These are phyloP conservation scores for Belgica antarctica DNA, from an alignment of 2,888 invertebrate species.

Conservation along the genomic window DNA sequence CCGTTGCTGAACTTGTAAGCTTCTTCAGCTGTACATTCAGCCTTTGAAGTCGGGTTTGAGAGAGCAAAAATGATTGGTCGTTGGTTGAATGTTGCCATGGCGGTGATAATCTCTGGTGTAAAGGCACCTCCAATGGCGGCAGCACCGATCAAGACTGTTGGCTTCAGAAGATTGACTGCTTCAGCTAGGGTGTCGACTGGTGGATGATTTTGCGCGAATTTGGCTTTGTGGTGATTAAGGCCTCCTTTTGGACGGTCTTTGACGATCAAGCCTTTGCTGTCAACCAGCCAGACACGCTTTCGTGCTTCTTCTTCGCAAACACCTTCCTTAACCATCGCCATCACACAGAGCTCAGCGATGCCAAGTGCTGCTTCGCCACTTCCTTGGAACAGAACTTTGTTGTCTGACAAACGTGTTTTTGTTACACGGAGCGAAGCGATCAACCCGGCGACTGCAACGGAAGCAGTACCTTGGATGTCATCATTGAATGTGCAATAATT, in stretches of 20 bases:
- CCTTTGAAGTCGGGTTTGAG: conserved; percentile 96
- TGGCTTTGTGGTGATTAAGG: conserved; percentile 72
- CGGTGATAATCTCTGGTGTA: conserved; percentile 76
- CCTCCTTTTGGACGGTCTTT: conserved; percentile 81
- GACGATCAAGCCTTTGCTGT: conserved; percentile 91
- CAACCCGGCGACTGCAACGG: conserved; percentile 92
- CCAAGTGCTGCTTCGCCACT: conserved; percentile 97
- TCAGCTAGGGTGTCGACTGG: conserved; percentile 77
- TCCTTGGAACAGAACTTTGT: conserved; percentile 89
- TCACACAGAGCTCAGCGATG: conserved; percentile 86
- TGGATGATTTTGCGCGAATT: conserved; percentile 75
- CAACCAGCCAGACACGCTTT: conserved; percentile 88
- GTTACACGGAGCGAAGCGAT: conserved; percentile 79
- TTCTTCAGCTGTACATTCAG: conserved; percentile 99
- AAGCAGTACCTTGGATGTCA: conserved; percentile 97
- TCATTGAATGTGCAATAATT: conserved; percentile 98
- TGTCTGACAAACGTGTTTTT: conserved; percentile 75
- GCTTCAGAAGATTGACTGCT: conserved; percentile 77
- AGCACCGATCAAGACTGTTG: conserved; percentile 90
- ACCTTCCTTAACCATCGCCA: conserved; percentile 91
- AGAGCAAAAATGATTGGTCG: conserved; percentile 94
- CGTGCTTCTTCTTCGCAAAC: conserved; percentile 71
- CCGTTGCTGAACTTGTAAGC: conserved; percentile 89
- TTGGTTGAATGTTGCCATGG: conserved; percentile 81
- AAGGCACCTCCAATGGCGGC: conserved; percentile 94